Percentiles rank a stretch among this genome's conserved stretches.
Evolutionary conservation across 2,888 invertebrate species (phyloP).

Genomic region (Metellina segmentata): DNA sequence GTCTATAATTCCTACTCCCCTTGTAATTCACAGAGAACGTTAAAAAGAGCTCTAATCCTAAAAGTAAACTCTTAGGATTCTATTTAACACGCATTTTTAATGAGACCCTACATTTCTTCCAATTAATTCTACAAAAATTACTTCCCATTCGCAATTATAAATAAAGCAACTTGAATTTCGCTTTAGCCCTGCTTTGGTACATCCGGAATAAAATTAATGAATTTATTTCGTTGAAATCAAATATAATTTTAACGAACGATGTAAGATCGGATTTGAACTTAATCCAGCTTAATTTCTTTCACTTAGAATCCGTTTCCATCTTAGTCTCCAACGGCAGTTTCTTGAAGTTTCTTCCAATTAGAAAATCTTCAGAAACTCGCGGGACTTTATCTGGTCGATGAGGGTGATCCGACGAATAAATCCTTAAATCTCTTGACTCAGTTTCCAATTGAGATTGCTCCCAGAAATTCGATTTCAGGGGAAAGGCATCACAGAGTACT

Average conservation of each 20-base stretch:
- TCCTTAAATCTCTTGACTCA: constrained; percentile 26
- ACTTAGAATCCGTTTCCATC: neutral
- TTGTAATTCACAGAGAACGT: no score
- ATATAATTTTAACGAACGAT: neutral
- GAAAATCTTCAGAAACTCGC: neutral
- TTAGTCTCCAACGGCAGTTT: neutral
- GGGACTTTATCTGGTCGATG: neutral
- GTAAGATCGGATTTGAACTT: neutral
- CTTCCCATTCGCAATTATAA: no score
- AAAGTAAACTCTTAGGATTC: no score
- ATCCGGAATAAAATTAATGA: neutral
- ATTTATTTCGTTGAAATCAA: neutral
- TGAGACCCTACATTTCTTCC: no score
- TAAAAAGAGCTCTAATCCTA: no score
- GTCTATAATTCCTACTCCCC: no score
- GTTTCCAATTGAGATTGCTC: neutral
- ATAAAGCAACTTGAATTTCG: no score
- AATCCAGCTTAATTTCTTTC: neutral
- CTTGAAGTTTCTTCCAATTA: neutral
- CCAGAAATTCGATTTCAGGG: neutral
- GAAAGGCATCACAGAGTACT: neutral
- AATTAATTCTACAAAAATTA: no score
- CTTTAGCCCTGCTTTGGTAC: no score
- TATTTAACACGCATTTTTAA: no score
- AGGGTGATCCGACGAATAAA: neutral